These are phyloP conservation scores for Phocoena sinus DNA, from an alignment of 2,113 vertebrate genomes.

Conservation along the genomic window DNA sequence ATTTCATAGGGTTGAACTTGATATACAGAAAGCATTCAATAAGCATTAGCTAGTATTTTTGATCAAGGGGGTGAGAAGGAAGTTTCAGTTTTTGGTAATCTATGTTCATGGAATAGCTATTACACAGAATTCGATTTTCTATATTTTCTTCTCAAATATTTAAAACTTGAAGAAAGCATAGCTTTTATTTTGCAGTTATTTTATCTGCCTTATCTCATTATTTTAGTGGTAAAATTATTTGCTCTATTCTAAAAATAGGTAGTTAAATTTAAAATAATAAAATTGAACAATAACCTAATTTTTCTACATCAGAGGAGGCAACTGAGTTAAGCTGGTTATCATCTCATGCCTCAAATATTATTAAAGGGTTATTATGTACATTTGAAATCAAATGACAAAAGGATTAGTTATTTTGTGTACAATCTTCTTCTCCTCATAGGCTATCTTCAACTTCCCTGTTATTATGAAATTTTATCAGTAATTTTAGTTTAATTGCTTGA, in stretches of 20 bases:
- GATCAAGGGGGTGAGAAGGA: neutral
- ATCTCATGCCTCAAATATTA: neutral
- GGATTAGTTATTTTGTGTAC: neutral
- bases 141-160: neutral
- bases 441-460: neutral
- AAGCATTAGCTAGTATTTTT: neutral
- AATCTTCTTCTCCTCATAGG: neutral
- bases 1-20: neutral
- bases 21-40: neutral
- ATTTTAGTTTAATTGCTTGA: neutral
- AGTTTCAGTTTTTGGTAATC: neutral
- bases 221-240: neutral
- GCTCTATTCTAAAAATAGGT: neutral
- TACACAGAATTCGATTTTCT: neutral
- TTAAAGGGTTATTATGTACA: neutral
- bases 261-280: neutral
- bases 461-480: neutral
- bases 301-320: neutral
- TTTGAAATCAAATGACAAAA: neutral
- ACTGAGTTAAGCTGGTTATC: neutral
- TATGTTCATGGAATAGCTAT: neutral
- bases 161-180: neutral
- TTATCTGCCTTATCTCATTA: neutral
- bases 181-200: neutral
- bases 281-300: neutral